Base-by-base conservation (phyloP, 2,888 invertebrate genomes). In the Cantharis rustica region DNA sequence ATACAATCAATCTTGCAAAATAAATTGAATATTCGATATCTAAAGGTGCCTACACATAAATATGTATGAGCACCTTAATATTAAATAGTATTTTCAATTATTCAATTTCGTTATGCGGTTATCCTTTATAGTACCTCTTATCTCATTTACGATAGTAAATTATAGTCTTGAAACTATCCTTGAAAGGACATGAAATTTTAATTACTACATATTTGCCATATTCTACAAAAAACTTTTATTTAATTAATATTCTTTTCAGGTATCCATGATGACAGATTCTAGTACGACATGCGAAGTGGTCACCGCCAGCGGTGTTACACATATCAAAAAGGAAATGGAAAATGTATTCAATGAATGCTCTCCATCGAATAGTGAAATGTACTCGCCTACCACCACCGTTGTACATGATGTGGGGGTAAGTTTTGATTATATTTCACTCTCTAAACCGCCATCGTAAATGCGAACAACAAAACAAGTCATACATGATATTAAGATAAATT, bases 211-310 rank as follows among this genome's bases (percentile, higher is more conserved):
- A 10, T 10, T 47, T n/a, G 47, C n/a, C n/a, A n/a, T n/a, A 5
- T n/a, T 47, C n/a, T 13, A 47, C 7, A 47, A 47, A 47, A 47
- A 47, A 47, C 5, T n/a, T 47, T 47, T 5, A 47, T 47, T 47
- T 64, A 64, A 2, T 17, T n/a, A 63, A 66, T 20, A 66, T 79
- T 81, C 79, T 26, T 88, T 87, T 2, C 88, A 93, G 93, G 93
- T 93, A 86, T 93, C 92, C 85, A 93, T 93, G 92, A 93, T 94
- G 93, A 92, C 93, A 77, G 92, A 90, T 82, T 85, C 87, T 69
- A 86, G 86, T 15, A 86, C 87, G 27, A 79, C 82, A 66, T 84
- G 84, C 68, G 86, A 82, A 81, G 68, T 69, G 61, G 61, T 76
- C 61, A 61, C 77, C 62, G 80, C 82, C 26, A 81, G 81, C 66